These are phyloP conservation scores for Mesocentrotus franciscanus DNA, from an alignment of 53 echinoderm and acorn worm species.

Conservation along the genomic window DNA sequence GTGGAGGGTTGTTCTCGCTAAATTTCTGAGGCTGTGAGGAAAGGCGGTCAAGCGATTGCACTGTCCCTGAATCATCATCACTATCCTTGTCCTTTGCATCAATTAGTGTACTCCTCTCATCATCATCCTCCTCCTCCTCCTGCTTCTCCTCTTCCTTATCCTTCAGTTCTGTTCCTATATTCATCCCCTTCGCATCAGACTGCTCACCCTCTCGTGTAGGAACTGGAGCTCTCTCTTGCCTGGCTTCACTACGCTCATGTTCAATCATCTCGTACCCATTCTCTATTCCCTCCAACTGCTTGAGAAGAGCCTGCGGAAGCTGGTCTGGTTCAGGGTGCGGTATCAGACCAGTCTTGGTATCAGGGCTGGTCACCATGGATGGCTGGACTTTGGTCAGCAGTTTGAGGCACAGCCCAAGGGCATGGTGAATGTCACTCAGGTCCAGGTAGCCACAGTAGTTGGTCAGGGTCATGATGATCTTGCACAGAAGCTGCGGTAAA, in stretches of 20 bases:
- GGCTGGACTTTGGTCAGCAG: constrained; percentile 99
- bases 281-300: constrained; percentile 81
- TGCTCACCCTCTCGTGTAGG: neutral
- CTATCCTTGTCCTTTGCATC: constrained; percentile 8
- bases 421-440: constrained; percentile 86
- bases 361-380: constrained; percentile 95
- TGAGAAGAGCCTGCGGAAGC: constrained; percentile 71
- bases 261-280: constrained; percentile 77
- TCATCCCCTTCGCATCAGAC: constrained; percentile 1
- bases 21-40: constrained; percentile 80
- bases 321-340: constrained; percentile 60
- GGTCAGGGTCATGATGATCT: constrained; percentile 94
- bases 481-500: constrained; percentile 93
- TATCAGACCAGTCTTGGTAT: constrained; percentile 65
- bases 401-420: constrained; percentile 89
- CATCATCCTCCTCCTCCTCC: constrained; percentile 40
- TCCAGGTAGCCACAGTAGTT: constrained; percentile 87
- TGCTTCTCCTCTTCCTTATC: constrained; percentile 35
- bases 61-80: constrained; percentile 38
- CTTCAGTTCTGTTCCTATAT: neutral
- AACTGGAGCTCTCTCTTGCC: neutral
- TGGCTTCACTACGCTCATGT: neutral
- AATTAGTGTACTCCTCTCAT: constrained; percentile 52
- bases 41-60: constrained; percentile 87
- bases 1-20: constrained; percentile 65